Conservation (phyloP, 2,113 vertebrate species). For the Atherinomorus stipes region DNA sequence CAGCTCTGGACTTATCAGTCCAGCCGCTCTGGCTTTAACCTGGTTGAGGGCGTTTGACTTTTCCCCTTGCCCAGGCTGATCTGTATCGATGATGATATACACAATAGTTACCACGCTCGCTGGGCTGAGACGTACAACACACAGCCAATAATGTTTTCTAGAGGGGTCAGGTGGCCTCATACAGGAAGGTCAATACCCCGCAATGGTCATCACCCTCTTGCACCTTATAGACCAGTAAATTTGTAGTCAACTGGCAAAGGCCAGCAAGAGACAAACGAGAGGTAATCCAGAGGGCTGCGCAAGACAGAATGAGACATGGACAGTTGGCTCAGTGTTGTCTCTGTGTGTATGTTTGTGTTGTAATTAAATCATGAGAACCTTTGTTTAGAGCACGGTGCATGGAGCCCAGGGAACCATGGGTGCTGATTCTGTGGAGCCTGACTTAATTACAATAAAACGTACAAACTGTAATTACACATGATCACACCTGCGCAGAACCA, state of each 20-base stretch:
- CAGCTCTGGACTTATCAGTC: conserved; percentile 55
- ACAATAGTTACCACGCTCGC: conserved; percentile 40
- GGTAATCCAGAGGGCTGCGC: conserved; percentile 31
- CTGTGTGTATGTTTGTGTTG: conserved; percentile 34
- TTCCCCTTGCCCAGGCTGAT: conserved; percentile 52
- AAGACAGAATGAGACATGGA: conserved; percentile 17
- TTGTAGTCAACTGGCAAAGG: conserved; percentile 44
- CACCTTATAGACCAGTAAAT: conserved; percentile 29
- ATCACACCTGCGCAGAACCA: conserved; percentile 56
- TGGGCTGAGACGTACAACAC: conserved; percentile 44
- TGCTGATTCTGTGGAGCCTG: conserved; percentile 49
- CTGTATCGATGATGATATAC: conserved; percentile 57
- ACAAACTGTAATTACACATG: conserved; percentile 66
- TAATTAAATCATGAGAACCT: conserved; percentile 68
- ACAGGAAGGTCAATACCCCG: conserved; percentile 51
- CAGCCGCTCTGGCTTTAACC: conserved; percentile 36
- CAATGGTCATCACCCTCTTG: conserved; percentile 22
- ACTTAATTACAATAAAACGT: conserved; percentile 70
- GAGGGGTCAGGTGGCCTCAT: conserved; percentile 43
- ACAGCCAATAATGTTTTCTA: conserved; percentile 50
- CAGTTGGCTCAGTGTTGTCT: conserved; percentile 25
- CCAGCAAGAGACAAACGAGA: conserved; percentile 42
- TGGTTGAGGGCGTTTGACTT: conserved; percentile 22
- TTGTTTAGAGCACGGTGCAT: conserved; percentile 49
- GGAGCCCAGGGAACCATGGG: conserved; percentile 22